A percentile compares a stretch with the other conserved stretches of the same genome.
These are phyloP conservation scores for Drosophila ohnishii DNA, from an alignment of 1,140 invertebrate species.

Conservation along the genomic window DNA sequence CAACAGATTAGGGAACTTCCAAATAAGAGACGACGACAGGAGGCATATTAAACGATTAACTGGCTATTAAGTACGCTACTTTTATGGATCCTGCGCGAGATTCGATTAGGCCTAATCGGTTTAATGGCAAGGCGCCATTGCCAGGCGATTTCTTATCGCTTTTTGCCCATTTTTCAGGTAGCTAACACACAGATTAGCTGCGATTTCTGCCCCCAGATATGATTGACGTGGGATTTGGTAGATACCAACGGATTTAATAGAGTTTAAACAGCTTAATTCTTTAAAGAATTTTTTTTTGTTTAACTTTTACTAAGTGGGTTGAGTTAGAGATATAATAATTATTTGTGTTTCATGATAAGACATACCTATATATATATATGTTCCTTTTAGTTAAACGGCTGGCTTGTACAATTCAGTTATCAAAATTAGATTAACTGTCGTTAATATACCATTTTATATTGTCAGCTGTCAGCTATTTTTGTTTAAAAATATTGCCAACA, in stretches of 20 bases:
- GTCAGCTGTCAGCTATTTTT: not conserved
- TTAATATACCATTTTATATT: constrained; percentile 12
- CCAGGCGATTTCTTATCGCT: constrained; percentile 12
- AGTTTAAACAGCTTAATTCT: not conserved
- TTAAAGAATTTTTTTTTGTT: no score
- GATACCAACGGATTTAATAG: not conserved
- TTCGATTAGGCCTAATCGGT: constrained; percentile 54
- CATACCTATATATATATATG: no score
- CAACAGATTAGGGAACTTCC: constrained; percentile 20
- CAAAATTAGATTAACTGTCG: constrained; percentile 13
- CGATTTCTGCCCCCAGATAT: constrained; percentile 17
- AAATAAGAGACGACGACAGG: not conserved
- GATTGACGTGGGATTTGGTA: constrained; percentile 11
- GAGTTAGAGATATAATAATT: not conserved
- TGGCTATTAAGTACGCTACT: constrained; percentile 43
- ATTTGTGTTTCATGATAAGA: constrained; percentile 14
- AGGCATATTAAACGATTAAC: constrained; percentile 69
- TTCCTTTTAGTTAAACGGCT: not conserved
- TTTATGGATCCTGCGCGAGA: constrained; percentile 25
- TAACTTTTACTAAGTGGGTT: not conserved
- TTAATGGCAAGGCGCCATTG: constrained; percentile 29
- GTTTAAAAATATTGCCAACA: not conserved
- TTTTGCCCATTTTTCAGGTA: constrained; percentile 6
- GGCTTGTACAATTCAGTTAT: constrained; percentile 8
- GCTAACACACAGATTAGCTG: constrained; percentile 36